phyloP scores from a whole-genome alignment of 2,888 invertebrate species.

The Camptogramma bilineatum region DNA sequence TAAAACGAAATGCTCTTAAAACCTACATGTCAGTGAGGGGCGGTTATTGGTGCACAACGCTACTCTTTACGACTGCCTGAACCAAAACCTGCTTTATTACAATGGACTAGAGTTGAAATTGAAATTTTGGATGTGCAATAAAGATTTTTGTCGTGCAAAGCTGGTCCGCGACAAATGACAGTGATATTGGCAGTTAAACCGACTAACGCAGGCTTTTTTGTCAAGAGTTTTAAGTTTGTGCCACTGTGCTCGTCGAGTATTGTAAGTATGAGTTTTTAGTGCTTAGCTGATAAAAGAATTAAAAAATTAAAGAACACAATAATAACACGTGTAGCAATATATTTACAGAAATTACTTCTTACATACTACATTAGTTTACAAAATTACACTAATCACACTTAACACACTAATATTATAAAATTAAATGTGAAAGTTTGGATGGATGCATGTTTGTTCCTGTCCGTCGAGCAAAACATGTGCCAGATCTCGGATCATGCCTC shows the following conservation, averaged over 20 bases:
- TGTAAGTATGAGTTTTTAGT: constrained; percentile 39
- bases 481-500: too few species aligned
- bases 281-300: too few species aligned
- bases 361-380: too few species aligned
- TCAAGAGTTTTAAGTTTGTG: constrained; percentile 54
- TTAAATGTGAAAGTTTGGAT: too few species aligned
- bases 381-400: too few species aligned
- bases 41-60: constrained; percentile 60
- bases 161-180: constrained; percentile 69
- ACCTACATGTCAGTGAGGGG: constrained; percentile 64
- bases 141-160: constrained; percentile 55
- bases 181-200: constrained; percentile 73
- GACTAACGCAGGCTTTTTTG: constrained; percentile 59
- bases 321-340: too few species aligned
- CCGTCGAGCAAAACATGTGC: too few species aligned
- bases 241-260: constrained; percentile 50
- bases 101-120: constrained; percentile 42
- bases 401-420: too few species aligned
- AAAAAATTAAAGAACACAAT: too few species aligned
- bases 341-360: too few species aligned
- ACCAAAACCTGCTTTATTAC: constrained; percentile 41
- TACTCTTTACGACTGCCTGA: constrained; percentile 32
- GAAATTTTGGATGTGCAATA: constrained; percentile 39
- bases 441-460: too few species aligned
- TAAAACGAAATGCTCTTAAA: constrained; percentile 63